Base-by-base conservation (phyloP, 2,113 vertebrate genomes). In the Heliornis fulica region DNA sequence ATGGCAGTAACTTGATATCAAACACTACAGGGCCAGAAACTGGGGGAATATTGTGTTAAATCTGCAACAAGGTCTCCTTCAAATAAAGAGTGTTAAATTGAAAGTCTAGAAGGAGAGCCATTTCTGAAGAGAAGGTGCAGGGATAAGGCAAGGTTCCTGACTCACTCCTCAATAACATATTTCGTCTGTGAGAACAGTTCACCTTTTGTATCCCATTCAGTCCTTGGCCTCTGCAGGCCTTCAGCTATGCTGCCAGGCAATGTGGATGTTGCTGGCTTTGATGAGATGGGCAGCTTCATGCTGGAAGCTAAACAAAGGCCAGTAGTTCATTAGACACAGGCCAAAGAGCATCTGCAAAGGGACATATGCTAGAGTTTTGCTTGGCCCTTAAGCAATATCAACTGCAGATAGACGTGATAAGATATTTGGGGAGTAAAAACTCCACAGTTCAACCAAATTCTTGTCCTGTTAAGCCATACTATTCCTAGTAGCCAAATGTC, bases 261-360 rank as follows among this genome's bases (percentile, higher is more conserved):
- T 16, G 48, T 0, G 2, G 71, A 45, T 25, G 31, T 48, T 91
- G 64, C 71, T 95, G 84, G 43, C 83, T 69, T 53, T 34, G 74
- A 36, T 40, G 82, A 74, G 76, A 64, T 6, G 41, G 70, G 66
- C 91, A 94, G 81, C 74, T 91, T 83, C 15, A 0, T 21, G 61
- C 89, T 95, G 95, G 87, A 82, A 93, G 92, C 43, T 16, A 50
- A 1, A 26, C 93, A 85, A 64, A 93, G 95, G 63, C 91, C 96
- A 93, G 84, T 74, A 94, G 94, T 34, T 82, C 84, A 75, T 87
- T 38, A 85, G 57, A 48, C 45, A 82, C 32, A 80, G 89, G 65
- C 77, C 93, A 94, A 89, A 87, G 89, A 93, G 75, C 41, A 61
- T 75, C 87, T 85, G 78, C 75, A 72, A 31, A 26, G 21, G 87